A percentile compares a stretch with the other conserved stretches of the same genome.
Conservation (phyloP, 2,797 vertebrate genomes). For the Acanthiza pusilla region DNA sequence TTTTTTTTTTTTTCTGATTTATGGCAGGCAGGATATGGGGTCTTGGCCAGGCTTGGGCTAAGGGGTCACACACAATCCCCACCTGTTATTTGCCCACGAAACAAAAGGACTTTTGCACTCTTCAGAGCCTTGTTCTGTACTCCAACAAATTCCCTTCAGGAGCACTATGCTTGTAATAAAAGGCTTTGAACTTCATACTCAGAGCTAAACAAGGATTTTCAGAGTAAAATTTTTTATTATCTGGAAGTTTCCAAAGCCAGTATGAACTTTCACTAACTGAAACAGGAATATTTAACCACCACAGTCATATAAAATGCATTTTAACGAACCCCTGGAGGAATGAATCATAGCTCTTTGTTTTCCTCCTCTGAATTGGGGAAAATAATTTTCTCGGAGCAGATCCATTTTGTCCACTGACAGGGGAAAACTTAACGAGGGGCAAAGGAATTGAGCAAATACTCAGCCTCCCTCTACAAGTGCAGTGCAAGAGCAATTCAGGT, state of each 20-base stretch:
- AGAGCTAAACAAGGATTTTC: neutral
- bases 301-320: neutral
- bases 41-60: neutral
- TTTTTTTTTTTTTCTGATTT: neutral
- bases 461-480: neutral
- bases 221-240: neutral
- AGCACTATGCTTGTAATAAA: neutral
- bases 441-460: neutral
- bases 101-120: neutral
- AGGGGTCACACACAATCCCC: fast-evolving
- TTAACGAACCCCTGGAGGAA: neutral
- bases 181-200: neutral
- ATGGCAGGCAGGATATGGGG: neutral
- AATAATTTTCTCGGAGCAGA: neutral
- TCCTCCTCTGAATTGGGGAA: neutral
- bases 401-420: neutral
- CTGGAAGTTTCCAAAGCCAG: neutral
- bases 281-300: neutral
- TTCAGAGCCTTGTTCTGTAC: neutral
- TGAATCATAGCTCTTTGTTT: neutral
- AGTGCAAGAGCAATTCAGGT: neutral
- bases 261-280: neutral
- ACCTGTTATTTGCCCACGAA: neutral
- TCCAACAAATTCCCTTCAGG: neutral
- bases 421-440: neutral